Evolutionary conservation across 37 sponge, comb jelly and placozoan genomes (phyloP).

Genomic region (Crambe crambe): DNA sequence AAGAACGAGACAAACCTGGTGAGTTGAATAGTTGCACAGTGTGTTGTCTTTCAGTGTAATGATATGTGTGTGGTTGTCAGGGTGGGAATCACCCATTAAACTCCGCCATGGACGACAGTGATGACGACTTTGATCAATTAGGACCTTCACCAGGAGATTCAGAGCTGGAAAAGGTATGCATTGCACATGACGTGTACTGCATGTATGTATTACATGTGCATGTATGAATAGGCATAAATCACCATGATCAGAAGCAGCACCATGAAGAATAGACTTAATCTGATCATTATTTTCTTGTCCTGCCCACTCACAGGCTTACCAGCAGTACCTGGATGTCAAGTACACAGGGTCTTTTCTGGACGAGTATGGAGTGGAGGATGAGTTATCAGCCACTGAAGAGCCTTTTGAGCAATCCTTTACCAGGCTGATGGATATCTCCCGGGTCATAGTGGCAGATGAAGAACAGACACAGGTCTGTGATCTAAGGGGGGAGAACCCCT

Average conservation of each 20-base stretch:
- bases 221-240: no score
- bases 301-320: conserved; percentile 32
- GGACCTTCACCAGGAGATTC: conserved; percentile 8
- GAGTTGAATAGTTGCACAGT: neutral
- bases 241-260: neutral
- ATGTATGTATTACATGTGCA: no score
- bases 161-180: conserved; percentile 61
- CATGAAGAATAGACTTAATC: neutral
- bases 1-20: conserved; percentile 72
- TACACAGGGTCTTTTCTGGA: conserved; percentile 52
- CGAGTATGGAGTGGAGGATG: conserved; percentile 72
- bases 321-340: conserved; percentile 62
- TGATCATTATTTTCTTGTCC: no score
- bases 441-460: conserved; percentile 49
- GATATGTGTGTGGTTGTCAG: conserved; percentile 25
- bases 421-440: conserved; percentile 32
- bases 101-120: conserved; percentile 72
- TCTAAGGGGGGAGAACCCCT: neutral
- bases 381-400: conserved; percentile 30
- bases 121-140: conserved; percentile 65
- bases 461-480: conserved; percentile 29
- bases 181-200: no score
- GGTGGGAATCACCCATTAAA: conserved; percentile 68
- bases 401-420: conserved; percentile 42
- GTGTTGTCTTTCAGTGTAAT: neutral